These are phyloP conservation scores for Montipora cactus DNA, from an alignment of 64 coral and sea anemone species.

Conservation along the genomic window DNA sequence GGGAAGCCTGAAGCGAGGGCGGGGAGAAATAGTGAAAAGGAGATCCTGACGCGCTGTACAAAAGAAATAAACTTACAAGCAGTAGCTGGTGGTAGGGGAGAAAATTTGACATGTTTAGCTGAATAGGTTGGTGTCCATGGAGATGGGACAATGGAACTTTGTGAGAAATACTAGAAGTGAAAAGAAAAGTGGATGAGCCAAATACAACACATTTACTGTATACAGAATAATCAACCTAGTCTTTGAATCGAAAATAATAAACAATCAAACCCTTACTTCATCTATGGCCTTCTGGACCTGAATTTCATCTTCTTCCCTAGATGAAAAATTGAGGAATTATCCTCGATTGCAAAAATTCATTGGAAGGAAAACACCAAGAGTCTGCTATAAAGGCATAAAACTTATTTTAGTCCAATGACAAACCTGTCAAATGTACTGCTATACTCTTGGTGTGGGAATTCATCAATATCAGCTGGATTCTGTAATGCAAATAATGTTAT, in stretches of 20 bases:
- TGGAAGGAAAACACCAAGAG: too few species aligned
- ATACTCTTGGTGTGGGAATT: slow-evolving; percentile 94
- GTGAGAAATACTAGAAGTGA: slow-evolving; percentile 92
- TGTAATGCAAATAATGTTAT: slow-evolving; percentile 4
- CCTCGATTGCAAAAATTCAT: neutral
- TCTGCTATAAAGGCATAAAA: too few species aligned
- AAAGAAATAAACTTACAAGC: slow-evolving; percentile 77
- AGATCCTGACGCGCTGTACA: neutral
- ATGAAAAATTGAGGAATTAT: neutral
- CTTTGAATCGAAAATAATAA: neutral
- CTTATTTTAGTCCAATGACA: neutral
- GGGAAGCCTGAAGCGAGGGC: too few species aligned
- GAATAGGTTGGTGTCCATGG: slow-evolving; percentile 95
- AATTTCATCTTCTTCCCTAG: slow-evolving; percentile 87
- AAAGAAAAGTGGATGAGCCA: neutral
- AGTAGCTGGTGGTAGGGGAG: slow-evolving; percentile 91
- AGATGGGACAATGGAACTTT: slow-evolving; percentile 92
- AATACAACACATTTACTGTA: neutral
- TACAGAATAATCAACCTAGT: neutral
- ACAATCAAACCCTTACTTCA: slow-evolving; percentile 64
- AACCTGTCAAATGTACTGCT: slow-evolving; percentile 92
- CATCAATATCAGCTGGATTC: slow-evolving; percentile 98
- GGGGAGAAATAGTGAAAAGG: too few species aligned
- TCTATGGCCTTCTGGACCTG: slow-evolving; percentile 80
- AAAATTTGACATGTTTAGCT: slow-evolving; percentile 94